Evolutionary conservation across 1,140 invertebrate species (phyloP), one percentile per base, ranked within the genome.

Genomic region (Megalonaias nervosa): DNA sequence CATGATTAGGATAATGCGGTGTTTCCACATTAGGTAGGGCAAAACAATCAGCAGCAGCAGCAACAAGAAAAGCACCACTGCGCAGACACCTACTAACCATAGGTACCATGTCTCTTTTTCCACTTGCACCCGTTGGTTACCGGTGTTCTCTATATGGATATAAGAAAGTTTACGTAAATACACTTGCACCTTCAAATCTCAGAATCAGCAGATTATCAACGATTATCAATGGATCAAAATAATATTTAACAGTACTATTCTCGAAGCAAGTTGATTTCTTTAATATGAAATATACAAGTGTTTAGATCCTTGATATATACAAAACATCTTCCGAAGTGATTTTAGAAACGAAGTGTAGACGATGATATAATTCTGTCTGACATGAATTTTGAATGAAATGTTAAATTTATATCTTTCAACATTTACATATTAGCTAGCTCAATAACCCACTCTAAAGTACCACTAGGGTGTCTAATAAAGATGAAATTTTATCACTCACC

Each of bases 1-100:
- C 84, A 87, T 84, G n/a, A 84, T 79, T 21, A 87, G 68, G 0
- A 83, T 79, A 15, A 84, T 79, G 31, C 85, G 75, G 58, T 84
- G 82, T 68, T 71, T 70, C 85, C 84, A 85, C 48, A 87, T 65
- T 55, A 70, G 77, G 59, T 82, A 83, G 4, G 81, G 79, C 17
- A 86, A 59, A 9, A 84, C 61, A 38, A 84, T 72, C n/a, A 82
- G 69, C 3, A 74, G 38, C 1, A 80, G 16, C 1, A 85, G 19
- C 14, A 85, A 57, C 0, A 85, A 59, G 21, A 81, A 67, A 1
- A 84, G 58, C 1, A 82, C 55, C 38, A 66, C 57, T 13, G 66
- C 59, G 60, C 81, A 79, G 6, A 75, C 72, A 23, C 82, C 84
- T 26, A 82, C 81, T 17, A 85, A 67, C 84, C 82, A 85, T 66